A percentile compares a stretch with the other conserved stretches of the same genome.
phyloP scores from a whole-genome alignment of 2,888 invertebrate genomes.

The Bombylius discolor region DNA sequence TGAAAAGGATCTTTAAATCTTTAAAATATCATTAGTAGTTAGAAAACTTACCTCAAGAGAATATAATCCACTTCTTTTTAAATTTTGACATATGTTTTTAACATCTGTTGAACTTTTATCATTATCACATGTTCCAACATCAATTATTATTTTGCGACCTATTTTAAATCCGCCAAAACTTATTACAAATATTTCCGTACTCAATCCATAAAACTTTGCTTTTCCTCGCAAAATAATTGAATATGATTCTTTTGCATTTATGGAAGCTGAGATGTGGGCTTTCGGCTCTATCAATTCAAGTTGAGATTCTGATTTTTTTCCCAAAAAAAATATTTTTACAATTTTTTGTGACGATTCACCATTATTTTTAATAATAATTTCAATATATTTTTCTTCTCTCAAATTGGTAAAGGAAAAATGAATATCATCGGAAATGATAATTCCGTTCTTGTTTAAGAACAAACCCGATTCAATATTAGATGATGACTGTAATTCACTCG shows the following conservation, averaged over 20 bases:
- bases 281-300: slow-evolving; percentile 36
- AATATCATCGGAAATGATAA: slow-evolving; percentile 41
- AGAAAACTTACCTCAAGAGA: no score
- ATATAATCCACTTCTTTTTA: not conserved
- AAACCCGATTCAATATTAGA: slow-evolving; percentile 14
- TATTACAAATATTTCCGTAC: slow-evolving; percentile 48
- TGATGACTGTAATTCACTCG: not conserved
- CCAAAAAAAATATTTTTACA: slow-evolving; percentile 38
- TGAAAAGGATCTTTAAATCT: no score
- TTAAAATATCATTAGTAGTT: no score
- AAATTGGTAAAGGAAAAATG: slow-evolving; percentile 33
- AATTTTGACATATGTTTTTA: not conserved
- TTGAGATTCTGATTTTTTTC: slow-evolving; percentile 42
- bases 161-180: slow-evolving; percentile 46
- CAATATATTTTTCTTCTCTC: slow-evolving; percentile 35
- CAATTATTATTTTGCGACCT: slow-evolving; percentile 33
- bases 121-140: slow-evolving; percentile 20
- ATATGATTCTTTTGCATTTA: slow-evolving; percentile 37
- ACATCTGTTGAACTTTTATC: not conserved
- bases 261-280: slow-evolving; percentile 26
- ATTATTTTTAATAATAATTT: slow-evolving; percentile 39
- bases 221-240: slow-evolving; percentile 40
- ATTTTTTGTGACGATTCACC: slow-evolving; percentile 38
- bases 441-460: slow-evolving; percentile 37
- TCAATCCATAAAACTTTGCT: slow-evolving; percentile 47